Percentiles rank a stretch among this genome's conserved stretches.
phyloP scores from a whole-genome alignment of 2,888 invertebrate species.

The Hypolimnas misippus region DNA sequence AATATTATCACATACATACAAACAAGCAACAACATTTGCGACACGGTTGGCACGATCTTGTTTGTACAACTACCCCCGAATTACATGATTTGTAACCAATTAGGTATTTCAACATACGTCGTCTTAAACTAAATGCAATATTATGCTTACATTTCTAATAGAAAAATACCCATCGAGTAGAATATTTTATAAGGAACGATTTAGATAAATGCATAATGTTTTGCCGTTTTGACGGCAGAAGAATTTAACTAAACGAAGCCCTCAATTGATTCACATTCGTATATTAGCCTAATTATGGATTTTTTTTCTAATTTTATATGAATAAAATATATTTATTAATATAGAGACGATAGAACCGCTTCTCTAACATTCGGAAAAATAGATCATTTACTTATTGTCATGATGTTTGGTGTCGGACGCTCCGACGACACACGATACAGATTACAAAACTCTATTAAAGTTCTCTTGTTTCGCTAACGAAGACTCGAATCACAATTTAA shows the following conservation, averaged over 20 bases:
- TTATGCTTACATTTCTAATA: constrained; percentile 62
- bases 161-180: constrained; percentile 58
- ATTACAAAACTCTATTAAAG: constrained; percentile 11
- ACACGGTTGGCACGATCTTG: constrained; percentile 34
- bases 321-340: constrained; percentile 34
- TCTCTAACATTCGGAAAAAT: constrained; percentile 61
- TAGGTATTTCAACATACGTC: constrained; percentile 35
- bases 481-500: constrained; percentile 22
- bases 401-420: constrained; percentile 54
- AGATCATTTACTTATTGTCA: constrained; percentile 78
- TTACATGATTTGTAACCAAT: constrained; percentile 19
- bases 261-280: constrained; percentile 26
- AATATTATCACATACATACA: constrained; percentile 41
- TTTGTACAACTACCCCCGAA: constrained; percentile 26
- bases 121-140: constrained; percentile 58
- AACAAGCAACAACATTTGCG: constrained; percentile 22
- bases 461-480: constrained; percentile 15
- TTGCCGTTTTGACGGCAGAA: constrained; percentile 26
- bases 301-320: constrained; percentile 33
- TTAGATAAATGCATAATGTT: constrained; percentile 47
- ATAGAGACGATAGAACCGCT: constrained; percentile 28
- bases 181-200: constrained; percentile 64
- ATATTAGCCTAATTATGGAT: constrained; percentile 18
- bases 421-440: constrained; percentile 21
- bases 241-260: constrained; percentile 31